Percentiles rank a stretch among this genome's conserved stretches.
phyloP scores from a whole-genome alignment of 2,888 invertebrate genomes.

The Mythimna pallens region DNA sequence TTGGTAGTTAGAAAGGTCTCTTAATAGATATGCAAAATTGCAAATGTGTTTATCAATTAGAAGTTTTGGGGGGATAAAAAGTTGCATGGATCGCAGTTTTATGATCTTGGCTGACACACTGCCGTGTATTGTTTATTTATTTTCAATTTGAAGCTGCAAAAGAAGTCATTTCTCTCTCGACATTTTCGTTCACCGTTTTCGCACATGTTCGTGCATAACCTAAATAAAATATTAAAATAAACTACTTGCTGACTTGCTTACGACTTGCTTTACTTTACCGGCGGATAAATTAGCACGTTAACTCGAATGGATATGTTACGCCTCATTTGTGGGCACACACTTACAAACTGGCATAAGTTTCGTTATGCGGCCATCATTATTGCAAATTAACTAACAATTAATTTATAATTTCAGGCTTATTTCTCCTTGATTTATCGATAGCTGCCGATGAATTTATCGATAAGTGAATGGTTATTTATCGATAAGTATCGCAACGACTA shows the following conservation, averaged over 20 bases:
- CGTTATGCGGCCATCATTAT: constrained; percentile 30
- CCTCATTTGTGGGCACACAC: constrained; percentile 26
- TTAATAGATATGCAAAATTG: no score
- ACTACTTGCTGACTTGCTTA: neutral
- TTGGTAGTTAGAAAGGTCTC: no score
- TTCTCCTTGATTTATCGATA: constrained; percentile 34
- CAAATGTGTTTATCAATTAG: no score
- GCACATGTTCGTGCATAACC: neutral
- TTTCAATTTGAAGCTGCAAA: neutral
- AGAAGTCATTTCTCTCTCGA: no score
- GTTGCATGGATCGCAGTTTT: no score
- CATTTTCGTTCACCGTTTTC: neutral
- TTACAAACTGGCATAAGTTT: constrained; percentile 8
- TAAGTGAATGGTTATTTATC: neutral
- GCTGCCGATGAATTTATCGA: neutral
- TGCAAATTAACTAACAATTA: constrained; percentile 38
- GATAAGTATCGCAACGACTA: neutral
- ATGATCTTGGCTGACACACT: no score
- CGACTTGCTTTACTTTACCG: constrained; percentile 9
- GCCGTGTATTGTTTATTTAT: neutral
- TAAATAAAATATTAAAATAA: constrained; percentile 15
- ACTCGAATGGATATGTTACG: constrained; percentile 29
- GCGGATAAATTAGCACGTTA: constrained; percentile 13
- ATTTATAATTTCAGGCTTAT: constrained; percentile 26
- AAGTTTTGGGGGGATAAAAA: no score